phyloP scores from a whole-genome alignment of 2,888 invertebrate species.

The Zygaena filipendulae region DNA sequence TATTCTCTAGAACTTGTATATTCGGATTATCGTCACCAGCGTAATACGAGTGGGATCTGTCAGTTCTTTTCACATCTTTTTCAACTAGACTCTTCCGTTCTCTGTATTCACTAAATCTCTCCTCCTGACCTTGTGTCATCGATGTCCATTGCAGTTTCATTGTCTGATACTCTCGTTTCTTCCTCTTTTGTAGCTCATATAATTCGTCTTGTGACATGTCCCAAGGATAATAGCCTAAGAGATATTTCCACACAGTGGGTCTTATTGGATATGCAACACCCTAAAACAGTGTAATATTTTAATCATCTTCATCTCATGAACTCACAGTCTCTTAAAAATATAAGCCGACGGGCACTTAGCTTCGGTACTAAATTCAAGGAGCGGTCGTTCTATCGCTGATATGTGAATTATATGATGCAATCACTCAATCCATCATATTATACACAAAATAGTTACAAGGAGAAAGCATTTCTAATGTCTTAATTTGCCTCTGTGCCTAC shows the following conservation, averaged over 20 bases:
- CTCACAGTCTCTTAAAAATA: background rate
- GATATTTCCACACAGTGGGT: slow-evolving; percentile 93
- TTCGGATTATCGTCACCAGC: slow-evolving; percentile 95
- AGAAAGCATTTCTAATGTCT: no score
- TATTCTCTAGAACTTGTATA: slow-evolving; percentile 84
- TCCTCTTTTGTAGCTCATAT: slow-evolving; percentile 73
- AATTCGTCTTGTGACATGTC: slow-evolving; percentile 79
- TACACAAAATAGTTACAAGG: no score
- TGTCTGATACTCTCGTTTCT: slow-evolving; percentile 87
- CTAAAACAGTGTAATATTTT: slow-evolving; percentile 53
- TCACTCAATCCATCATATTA: slow-evolving; percentile 81
- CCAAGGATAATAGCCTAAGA: slow-evolving; percentile 91
- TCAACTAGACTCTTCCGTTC: slow-evolving; percentile 95
- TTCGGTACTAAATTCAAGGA: no score
- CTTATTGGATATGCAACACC: slow-evolving; percentile 83
- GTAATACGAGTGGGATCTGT: slow-evolving; percentile 89
- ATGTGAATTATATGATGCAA: no score
- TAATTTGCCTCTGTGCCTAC: no score
- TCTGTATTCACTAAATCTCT: slow-evolving; percentile 83
- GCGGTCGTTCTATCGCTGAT: no score
- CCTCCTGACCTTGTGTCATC: slow-evolving; percentile 88
- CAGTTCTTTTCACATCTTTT: slow-evolving; percentile 97
- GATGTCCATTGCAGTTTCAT: slow-evolving; percentile 98
- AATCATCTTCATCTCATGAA: no score
- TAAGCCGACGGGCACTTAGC: no score